Base-by-base conservation (phyloP, 2,797 vertebrate species). In the Mallotus villosus region DNA sequence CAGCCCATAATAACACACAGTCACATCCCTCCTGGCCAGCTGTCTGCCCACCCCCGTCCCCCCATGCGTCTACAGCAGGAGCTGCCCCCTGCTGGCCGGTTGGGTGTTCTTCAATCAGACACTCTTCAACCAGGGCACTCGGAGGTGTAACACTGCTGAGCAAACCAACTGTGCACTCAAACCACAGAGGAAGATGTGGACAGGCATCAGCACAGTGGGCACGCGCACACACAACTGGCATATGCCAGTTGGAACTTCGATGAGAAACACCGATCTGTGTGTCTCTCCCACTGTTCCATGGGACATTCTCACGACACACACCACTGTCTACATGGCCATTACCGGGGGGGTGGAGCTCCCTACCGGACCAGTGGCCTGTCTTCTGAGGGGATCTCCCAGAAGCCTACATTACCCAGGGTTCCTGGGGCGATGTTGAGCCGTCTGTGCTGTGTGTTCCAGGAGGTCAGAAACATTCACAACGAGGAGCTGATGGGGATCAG, bases 401-500 rank as follows among this genome's bases (percentile, higher is more conserved):
- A 9, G 63, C 74, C 62, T 72, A 57, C 41, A 46, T 46, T 46
- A 51, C 59, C 62, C 41, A 2, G 11, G 63, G 53, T 58, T 32
- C 12, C 57, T 70, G 29, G 34, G 29, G 9, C 7, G 24, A 46
- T 63, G 6, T 72, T 85, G 67, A 85, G 37, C 41, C 59, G 25
- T 27, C 69, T 71, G 37, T 51, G 14, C 12, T 62, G 19, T 71
- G 24, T 71, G 24, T 71, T 68, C 70, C 14, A 0, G 97, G 97
- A 99, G 88, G 96, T 99, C 64, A 93, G 96, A 79, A 98, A 97
- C 91, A 95, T 97, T 90, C 96, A 99, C 86, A 99, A 94, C 0
- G 97, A 98, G 85, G 96, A 97, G 86, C 91, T 99, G 82, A 98
- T 99, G 97, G 96, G 95, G 78, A 97, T 98, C 89, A 94, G 97